Conservation (phyloP, 1,140 invertebrate genomes). For the Orchestia grillus region DNA sequence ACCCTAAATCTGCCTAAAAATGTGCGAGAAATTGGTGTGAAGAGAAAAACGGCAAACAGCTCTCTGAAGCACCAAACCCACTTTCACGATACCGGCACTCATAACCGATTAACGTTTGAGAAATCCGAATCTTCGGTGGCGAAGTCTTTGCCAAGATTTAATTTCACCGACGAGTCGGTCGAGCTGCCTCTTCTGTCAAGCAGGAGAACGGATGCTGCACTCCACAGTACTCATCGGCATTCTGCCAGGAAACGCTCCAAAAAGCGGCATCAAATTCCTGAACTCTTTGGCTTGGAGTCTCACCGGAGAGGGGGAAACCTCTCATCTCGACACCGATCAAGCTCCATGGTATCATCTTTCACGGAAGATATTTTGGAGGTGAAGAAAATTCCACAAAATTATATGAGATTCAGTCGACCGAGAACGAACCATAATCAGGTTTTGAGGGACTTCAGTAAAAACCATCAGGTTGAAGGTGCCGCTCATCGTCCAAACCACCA, state of each 20-base stretch:
- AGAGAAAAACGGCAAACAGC: background rate
- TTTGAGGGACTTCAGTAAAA: background rate
- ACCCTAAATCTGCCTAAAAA: background rate
- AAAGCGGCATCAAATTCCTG: conserved; percentile 28
- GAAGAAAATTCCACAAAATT: background rate
- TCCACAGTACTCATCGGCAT: conserved; percentile 42
- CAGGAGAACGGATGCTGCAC: conserved; percentile 39
- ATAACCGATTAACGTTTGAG: background rate
- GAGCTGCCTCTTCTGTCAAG: background rate
- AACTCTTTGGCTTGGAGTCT: background rate
- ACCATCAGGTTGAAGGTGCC: background rate
- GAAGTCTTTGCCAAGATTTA: conserved; percentile 6
- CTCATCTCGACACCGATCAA: background rate
- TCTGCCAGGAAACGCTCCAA: conserved; percentile 32
- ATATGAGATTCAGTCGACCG: background rate
- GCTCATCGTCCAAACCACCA: too few relatives aligned
- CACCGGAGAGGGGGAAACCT: background rate
- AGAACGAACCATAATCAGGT: background rate
- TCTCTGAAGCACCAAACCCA: background rate
- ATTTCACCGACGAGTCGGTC: conserved; percentile 14
- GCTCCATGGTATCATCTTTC: background rate
- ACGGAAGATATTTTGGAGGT: background rate
- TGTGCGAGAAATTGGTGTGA: background rate
- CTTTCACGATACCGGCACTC: background rate
- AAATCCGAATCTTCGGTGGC: background rate